Percentiles rank a stretch among this genome's conserved stretches.
Evolutionary conservation across 2,113 vertebrate genomes (phyloP).

Genomic region (Corydoras sp.): DNA sequence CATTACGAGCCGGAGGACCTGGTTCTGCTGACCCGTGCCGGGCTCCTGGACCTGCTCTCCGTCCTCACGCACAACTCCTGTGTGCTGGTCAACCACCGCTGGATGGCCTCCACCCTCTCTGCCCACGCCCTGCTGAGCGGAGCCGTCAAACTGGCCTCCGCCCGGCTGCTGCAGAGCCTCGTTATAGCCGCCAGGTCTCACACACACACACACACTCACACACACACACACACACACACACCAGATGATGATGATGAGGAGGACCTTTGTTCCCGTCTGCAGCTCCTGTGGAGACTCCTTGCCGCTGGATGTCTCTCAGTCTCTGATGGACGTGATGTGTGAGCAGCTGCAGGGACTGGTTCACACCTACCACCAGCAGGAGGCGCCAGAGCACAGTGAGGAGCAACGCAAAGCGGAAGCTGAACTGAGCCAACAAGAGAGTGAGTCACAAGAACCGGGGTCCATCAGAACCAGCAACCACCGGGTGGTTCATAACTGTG

Average conservation of each 20-base stretch:
- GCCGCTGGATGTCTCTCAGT: constrained; percentile 65
- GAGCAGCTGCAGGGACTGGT: constrained; percentile 67
- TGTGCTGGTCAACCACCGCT: constrained; percentile 66
- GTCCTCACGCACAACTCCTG: constrained; percentile 67
- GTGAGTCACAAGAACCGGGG: constrained; percentile 41
- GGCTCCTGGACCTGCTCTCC: constrained; percentile 68
- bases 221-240: constrained; percentile 6
- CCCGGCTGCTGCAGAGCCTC: constrained; percentile 69
- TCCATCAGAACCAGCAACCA: too few relatives aligned
- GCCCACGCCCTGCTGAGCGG: constrained; percentile 59
- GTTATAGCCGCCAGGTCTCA: constrained; percentile 68
- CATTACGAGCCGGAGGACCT: constrained; percentile 69
- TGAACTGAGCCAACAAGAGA: constrained; percentile 47
- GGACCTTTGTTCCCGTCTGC: neutral
- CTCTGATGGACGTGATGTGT: constrained; percentile 73
- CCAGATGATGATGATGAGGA: neutral
- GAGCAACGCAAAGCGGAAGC: constrained; percentile 42
- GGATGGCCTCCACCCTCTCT: constrained; percentile 64
- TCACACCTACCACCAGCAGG: constrained; percentile 59
- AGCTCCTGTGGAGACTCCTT: constrained; percentile 69
- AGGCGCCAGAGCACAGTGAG: constrained; percentile 51
- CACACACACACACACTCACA: constrained; percentile 5
- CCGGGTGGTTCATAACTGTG: neutral
- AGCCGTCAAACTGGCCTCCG: constrained; percentile 63
- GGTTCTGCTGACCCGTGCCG: constrained; percentile 64